These are phyloP conservation scores for Rhynchonycteris naso DNA, from an alignment of 2,797 vertebrate genomes.

Conservation along the genomic window DNA sequence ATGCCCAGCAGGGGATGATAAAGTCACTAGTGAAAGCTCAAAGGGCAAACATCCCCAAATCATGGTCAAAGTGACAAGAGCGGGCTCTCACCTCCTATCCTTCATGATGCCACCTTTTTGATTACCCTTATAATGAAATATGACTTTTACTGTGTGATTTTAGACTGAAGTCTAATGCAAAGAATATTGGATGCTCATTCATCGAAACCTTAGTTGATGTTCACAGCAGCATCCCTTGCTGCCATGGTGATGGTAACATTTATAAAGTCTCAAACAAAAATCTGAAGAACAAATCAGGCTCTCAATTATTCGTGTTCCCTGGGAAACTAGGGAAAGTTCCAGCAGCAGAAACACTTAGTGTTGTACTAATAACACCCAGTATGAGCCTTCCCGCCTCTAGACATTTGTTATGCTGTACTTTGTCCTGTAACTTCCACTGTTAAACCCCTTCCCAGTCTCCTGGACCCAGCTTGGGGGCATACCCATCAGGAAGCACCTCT, in stretches of 20 bases:
- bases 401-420: background rate
- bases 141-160: background rate
- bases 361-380: background rate
- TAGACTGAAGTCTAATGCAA: background rate
- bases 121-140: conserved; percentile 11
- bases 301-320: conserved; percentile 8
- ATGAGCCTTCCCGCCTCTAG: background rate
- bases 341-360: background rate
- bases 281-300: background rate
- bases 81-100: background rate
- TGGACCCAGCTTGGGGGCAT: background rate
- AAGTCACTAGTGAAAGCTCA: background rate
- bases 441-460: background rate
- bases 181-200: background rate
- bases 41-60: background rate
- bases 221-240: background rate
- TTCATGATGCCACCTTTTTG: background rate
- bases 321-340: conserved; percentile 9
- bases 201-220: background rate
- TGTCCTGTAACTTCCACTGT: background rate
- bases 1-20: background rate
- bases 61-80: background rate
- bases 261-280: conserved; percentile 13
- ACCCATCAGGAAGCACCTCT: background rate
- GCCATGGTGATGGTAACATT: conserved; percentile 1